Conservation (phyloP, 1,140 invertebrate species). For the Dinoponera quadriceps region DNA sequence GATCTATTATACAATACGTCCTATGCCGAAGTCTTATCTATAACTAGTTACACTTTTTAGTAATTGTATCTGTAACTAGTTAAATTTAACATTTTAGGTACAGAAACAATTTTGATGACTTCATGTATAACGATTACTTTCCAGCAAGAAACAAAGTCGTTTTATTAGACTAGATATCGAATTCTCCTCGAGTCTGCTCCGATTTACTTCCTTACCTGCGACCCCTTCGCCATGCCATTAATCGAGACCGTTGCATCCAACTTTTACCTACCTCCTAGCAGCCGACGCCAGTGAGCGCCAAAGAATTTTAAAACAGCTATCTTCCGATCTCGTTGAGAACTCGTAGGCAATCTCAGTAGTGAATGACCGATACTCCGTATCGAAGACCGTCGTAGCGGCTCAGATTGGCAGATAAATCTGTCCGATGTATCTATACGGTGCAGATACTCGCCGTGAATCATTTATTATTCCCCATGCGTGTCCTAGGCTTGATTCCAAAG, state of each 20-base stretch:
- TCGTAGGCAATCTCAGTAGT: background rate
- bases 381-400: background rate
- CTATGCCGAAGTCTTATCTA: too few species aligned
- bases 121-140: too few species aligned
- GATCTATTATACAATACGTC: too few species aligned
- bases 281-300: background rate
- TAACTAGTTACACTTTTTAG: too few species aligned
- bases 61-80: too few species aligned
- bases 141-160: too few species aligned
- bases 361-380: background rate
- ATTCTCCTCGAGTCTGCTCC: background rate
- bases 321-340: slow-evolving; percentile 15
- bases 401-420: background rate
- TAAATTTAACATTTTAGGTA: too few species aligned
- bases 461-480: background rate
- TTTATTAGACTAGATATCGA: too few species aligned
- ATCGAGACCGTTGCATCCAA: slow-evolving; percentile 8
- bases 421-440: background rate
- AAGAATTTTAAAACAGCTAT: slow-evolving; percentile 24
- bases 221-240: slow-evolving; percentile 6
- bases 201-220: slow-evolving; percentile 19
- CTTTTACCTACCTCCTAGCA: slow-evolving; percentile 7
- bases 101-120: too few species aligned
- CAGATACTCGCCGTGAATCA: background rate
- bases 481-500: background rate